Evolutionary conservation across 2,797 vertebrate species (phyloP).

Genomic region (Carcharodon carcharias): DNA sequence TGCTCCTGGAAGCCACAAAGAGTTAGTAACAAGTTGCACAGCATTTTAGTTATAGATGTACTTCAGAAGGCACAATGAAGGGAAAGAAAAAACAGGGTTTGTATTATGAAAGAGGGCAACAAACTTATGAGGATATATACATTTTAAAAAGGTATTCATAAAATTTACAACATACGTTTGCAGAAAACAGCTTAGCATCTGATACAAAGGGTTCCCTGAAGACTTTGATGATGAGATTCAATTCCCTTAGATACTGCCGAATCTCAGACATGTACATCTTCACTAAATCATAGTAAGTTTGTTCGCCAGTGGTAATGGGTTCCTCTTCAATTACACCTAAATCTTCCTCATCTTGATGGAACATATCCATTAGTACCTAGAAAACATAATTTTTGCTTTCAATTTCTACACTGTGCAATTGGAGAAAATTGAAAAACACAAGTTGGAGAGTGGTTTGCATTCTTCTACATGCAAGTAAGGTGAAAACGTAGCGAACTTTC

Average conservation of each 20-base stretch:
- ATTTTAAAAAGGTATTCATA: slow-evolving; percentile 11
- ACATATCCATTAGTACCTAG: slow-evolving; percentile 99
- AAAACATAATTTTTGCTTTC: neutral
- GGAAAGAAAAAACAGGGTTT: neutral
- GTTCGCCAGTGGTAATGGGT: slow-evolving; percentile 79
- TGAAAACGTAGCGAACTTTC: neutral
- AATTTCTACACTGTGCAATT: neutral
- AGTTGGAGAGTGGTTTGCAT: neutral
- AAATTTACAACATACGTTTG: slow-evolving; percentile 67
- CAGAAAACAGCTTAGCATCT: slow-evolving; percentile 76
- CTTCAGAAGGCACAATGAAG: neutral
- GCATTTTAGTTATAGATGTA: neutral
- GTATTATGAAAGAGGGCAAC: neutral
- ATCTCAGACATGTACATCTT: slow-evolving; percentile 87
- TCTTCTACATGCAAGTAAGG: neutral
- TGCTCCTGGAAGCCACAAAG: neutral
- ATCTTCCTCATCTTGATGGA: slow-evolving; percentile 95
- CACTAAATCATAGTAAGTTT: slow-evolving; percentile 86
- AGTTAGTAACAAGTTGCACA: neutral
- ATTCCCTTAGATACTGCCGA: slow-evolving; percentile 81
- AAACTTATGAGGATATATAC: neutral
- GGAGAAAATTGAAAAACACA: neutral
- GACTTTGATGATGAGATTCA: slow-evolving; percentile 91
- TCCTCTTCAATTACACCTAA: slow-evolving; percentile 88
- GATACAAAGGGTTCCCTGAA: slow-evolving; percentile 88